Percentiles rank a stretch among this genome's conserved stretches.
phyloP scores from a whole-genome alignment of 2,888 invertebrate species.

The Apamea epomidion region DNA sequence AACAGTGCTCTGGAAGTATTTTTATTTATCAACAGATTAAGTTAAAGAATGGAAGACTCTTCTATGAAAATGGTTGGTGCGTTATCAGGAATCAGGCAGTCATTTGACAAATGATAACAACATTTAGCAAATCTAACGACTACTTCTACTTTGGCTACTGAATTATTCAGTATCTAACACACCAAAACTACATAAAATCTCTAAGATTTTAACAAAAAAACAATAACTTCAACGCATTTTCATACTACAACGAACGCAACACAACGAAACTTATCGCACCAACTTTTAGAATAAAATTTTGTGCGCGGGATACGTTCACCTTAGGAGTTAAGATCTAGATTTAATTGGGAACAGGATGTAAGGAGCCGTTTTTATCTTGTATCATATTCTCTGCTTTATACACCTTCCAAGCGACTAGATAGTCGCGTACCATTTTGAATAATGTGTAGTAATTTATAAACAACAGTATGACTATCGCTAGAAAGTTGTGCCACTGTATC shows the following conservation, averaged over 20 bases:
- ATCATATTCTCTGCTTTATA: conserved; percentile 93
- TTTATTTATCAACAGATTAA: conserved; percentile 20
- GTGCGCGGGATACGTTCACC: conserved; percentile 62
- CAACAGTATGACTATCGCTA: conserved; percentile 95
- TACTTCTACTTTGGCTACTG: conserved; percentile 29
- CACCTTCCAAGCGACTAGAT: conserved; percentile 95
- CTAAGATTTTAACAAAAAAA: neutral
- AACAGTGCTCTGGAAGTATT: conserved; percentile 13
- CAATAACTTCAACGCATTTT: conserved; percentile 13
- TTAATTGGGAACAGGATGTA: conserved; percentile 63
- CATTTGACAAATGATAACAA: neutral
- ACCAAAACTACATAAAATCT: conserved; percentile 15
- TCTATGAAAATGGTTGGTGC: neutral
- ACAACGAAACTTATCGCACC: conserved; percentile 42
- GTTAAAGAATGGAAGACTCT: conserved; percentile 35
- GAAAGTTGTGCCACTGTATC: conserved; percentile 97
- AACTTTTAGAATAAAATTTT: conserved; percentile 54
- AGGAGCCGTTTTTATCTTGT: conserved; percentile 89
- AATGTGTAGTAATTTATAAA: conserved; percentile 98
- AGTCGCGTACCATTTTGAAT: conserved; percentile 97
- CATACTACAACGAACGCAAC: conserved; percentile 3
- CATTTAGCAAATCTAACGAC: conserved; percentile 18
- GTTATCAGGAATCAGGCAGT: neutral
- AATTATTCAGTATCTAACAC: neutral
- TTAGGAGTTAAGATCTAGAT: conserved; percentile 50